Percentiles rank a stretch among this genome's conserved stretches.
Evolutionary conservation across 1,140 invertebrate genomes (phyloP).

Genomic region (Triops cancriformis): DNA sequence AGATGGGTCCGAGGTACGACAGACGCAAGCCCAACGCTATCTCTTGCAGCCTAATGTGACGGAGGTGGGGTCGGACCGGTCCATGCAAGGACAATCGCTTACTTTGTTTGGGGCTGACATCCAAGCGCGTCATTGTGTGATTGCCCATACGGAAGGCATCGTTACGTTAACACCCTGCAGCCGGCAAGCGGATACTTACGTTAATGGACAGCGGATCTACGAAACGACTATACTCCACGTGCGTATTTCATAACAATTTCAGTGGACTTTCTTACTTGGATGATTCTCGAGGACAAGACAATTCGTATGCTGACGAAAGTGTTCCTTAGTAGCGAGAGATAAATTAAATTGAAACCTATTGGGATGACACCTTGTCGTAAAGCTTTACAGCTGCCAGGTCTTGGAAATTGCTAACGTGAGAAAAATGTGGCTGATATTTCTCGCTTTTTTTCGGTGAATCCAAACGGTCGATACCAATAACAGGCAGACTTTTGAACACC

Average conservation of each 20-base stretch:
- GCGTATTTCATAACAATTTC: neutral
- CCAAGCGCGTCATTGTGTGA: constrained; percentile 85
- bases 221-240: constrained; percentile 85
- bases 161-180: constrained; percentile 89
- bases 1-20: constrained; percentile 55
- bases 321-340: no score
- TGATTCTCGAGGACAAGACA: constrained; percentile 35
- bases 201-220: constrained; percentile 82
- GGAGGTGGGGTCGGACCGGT: constrained; percentile 58
- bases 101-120: constrained; percentile 63
- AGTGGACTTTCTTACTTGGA: constrained; percentile 38
- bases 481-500: no score
- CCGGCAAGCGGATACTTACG: constrained; percentile 83
- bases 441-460: no score
- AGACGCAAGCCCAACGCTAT: constrained; percentile 45
- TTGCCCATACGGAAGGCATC: constrained; percentile 80
- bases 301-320: constrained; percentile 26
- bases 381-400: no score
- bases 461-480: no score
- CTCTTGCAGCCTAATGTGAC: constrained; percentile 59
- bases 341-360: no score
- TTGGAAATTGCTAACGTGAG: no score
- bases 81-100: constrained; percentile 37
- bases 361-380: no score
- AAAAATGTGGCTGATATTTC: no score